Percentiles rank a stretch among this genome's conserved stretches.
Evolutionary conservation across 2,888 invertebrate species (phyloP).

Genomic region (Protophormia terraenovae): DNA sequence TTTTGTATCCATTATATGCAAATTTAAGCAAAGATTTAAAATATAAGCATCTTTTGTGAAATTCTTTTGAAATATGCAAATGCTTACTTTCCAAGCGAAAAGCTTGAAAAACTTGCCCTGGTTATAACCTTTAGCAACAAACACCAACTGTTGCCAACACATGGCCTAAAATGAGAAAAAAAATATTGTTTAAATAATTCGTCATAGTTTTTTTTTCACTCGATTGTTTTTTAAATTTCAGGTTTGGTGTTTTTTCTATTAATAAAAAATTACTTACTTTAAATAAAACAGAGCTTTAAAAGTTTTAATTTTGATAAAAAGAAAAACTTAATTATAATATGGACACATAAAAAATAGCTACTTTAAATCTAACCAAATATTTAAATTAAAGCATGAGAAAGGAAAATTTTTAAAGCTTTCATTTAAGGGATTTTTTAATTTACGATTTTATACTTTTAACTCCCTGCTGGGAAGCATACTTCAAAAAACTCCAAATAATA

Average conservation of each 20-base stretch:
- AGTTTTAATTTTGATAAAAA: not conserved
- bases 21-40: no score
- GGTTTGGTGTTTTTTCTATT: constrained; percentile 5
- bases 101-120: no score
- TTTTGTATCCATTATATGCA: no score
- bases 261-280: not conserved
- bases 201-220: constrained; percentile 31
- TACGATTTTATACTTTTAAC: not conserved
- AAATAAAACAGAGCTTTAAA: constrained; percentile 2
- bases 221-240: constrained; percentile 45
- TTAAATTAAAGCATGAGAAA: not conserved
- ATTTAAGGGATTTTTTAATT: not conserved
- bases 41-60: no score
- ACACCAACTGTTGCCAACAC: constrained; percentile 45
- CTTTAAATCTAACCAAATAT: no score
- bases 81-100: no score
- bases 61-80: no score
- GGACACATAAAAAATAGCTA: no score
- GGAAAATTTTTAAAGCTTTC: not conserved
- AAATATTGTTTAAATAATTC: constrained; percentile 51
- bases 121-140: constrained; percentile 45
- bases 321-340: no score
- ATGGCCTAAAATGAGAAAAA: constrained; percentile 23
- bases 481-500: not conserved
- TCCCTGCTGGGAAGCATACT: constrained; percentile 2